Conservation (phyloP, 2,888 invertebrate species). For the Aplocera efformata region DNA sequence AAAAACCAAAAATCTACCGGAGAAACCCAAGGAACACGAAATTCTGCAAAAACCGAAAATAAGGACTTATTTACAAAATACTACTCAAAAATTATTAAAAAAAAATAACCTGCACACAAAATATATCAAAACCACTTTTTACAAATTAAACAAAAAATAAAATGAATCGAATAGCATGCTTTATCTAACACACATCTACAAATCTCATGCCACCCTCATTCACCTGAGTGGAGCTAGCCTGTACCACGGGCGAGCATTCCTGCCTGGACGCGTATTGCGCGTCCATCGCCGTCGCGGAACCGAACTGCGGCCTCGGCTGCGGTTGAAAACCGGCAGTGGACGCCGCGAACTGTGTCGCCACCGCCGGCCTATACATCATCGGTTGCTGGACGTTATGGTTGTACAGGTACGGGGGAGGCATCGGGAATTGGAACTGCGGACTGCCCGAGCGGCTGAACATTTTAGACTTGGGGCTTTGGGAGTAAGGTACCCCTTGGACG, state of each 20-base stretch:
- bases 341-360: slow-evolving; percentile 44
- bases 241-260: slow-evolving; percentile 47
- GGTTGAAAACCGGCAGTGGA: slow-evolving; percentile 34
- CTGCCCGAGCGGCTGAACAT: slow-evolving; percentile 47
- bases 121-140: slow-evolving; percentile 2
- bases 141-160: slow-evolving; percentile 2
- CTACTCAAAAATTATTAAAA: slow-evolving; percentile 21
- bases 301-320: slow-evolving; percentile 36
- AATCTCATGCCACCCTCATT: slow-evolving; percentile 24
- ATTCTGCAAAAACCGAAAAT: slow-evolving; percentile 62
- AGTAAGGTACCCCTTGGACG: slow-evolving; percentile 60
- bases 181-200: slow-evolving; percentile 25
- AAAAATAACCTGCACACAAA: slow-evolving; percentile 3
- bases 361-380: slow-evolving; percentile 54
- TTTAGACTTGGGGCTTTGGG: slow-evolving; percentile 45
- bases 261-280: slow-evolving; percentile 51
- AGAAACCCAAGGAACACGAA: slow-evolving; percentile 70
- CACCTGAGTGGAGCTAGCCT: slow-evolving; percentile 45
- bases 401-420: slow-evolving; percentile 46
- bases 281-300: slow-evolving; percentile 40
- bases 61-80: slow-evolving; percentile 36
- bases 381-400: slow-evolving; percentile 51
- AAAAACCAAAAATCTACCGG: slow-evolving; percentile 70
- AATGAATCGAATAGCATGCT: slow-evolving; percentile 30
- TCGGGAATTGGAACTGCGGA: slow-evolving; percentile 44